Evolutionary conservation across 2,797 vertebrate species (phyloP).

Genomic region (Lacerta agilis): DNA sequence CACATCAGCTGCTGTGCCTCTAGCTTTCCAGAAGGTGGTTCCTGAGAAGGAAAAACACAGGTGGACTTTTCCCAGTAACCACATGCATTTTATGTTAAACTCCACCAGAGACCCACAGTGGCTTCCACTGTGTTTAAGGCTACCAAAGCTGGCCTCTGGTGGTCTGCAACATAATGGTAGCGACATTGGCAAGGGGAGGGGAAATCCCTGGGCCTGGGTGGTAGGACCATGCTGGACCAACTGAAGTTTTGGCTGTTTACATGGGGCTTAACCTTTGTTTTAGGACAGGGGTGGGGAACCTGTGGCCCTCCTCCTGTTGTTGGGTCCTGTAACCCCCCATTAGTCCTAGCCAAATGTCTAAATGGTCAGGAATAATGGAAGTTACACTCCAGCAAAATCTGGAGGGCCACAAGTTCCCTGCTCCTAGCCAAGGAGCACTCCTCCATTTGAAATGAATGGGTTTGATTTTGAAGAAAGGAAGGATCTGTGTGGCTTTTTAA

Average conservation of each 20-base stretch:
- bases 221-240: too few relatives aligned
- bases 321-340: too few relatives aligned
- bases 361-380: not conserved
- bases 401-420: not conserved
- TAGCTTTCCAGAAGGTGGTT: not conserved
- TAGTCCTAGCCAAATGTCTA: not conserved
- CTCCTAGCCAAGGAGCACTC: not conserved
- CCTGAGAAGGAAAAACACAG: not conserved
- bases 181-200: not conserved
- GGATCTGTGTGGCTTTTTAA: not conserved
- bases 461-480: not conserved
- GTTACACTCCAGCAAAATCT: too few relatives aligned
- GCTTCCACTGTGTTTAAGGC: not conserved
- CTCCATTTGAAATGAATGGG: not conserved
- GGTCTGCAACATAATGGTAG: not conserved
- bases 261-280: not conserved
- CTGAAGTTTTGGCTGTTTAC: not conserved
- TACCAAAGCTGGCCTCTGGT: not conserved
- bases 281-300: not conserved
- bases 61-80: not conserved
- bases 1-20: not conserved
- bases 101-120: not conserved
- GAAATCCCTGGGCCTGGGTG: not conserved
- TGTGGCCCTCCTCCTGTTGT: not conserved
- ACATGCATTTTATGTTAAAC: not conserved